Evolutionary conservation across 2,797 vertebrate species (phyloP).

Genomic region (Xiphophorus birchmanni): DNA sequence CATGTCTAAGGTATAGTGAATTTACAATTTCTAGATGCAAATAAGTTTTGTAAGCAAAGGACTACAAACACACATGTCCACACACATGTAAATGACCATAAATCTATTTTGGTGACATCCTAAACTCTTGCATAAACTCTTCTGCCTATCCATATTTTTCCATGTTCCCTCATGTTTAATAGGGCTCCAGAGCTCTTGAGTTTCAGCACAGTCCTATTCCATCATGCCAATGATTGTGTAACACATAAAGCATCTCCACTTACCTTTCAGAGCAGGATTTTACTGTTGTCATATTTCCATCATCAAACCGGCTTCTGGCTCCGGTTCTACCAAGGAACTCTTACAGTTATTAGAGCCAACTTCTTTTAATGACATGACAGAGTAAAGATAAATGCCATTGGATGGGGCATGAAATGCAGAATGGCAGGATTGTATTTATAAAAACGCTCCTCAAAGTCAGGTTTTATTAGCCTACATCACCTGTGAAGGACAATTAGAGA

Average conservation of each 20-base stretch:
- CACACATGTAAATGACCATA: not conserved
- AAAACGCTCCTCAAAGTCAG: not conserved
- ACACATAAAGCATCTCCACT: constrained; percentile 32
- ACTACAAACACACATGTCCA: not conserved
- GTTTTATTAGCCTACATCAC: not conserved
- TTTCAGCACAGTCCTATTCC: constrained; percentile 15
- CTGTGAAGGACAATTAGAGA: not conserved
- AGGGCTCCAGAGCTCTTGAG: constrained; percentile 16
- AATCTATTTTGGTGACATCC: not conserved
- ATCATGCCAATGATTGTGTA: constrained; percentile 48
- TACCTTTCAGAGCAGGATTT: constrained; percentile 24
- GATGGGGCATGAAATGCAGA: not conserved
- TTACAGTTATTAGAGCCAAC: constrained; percentile 7
- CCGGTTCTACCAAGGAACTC: constrained; percentile 23
- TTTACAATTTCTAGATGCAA: not conserved
- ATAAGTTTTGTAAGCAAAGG: not conserved
- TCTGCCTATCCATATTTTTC: not conserved
- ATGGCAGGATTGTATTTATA: not conserved
- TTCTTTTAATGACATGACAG: not conserved
- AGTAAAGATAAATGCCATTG: not conserved
- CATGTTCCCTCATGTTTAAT: constrained; percentile 36
- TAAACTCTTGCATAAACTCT: constrained; percentile 21
- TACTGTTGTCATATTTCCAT: constrained; percentile 29
- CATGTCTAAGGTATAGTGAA: not conserved
- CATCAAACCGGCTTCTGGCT: constrained; percentile 23